These are phyloP conservation scores for Ernsta delagoae DNA, from an alignment of 2,888 invertebrate species.

Conservation along the genomic window DNA sequence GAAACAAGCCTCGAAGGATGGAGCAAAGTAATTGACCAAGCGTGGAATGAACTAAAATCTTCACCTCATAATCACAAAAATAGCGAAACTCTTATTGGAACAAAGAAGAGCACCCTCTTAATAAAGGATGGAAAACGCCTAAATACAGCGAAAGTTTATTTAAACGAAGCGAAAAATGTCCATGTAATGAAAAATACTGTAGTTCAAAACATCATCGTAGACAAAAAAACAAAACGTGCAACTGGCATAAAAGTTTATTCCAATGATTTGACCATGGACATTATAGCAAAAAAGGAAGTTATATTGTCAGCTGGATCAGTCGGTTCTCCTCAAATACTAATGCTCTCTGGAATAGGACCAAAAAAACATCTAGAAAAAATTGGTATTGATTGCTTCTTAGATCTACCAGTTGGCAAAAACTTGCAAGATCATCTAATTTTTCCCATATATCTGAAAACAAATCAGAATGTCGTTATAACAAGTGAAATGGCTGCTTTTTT, in stretches of 20 bases:
- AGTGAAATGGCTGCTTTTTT: conserved; percentile 52
- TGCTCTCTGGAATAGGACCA: conserved; percentile 82
- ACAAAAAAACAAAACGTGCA: conserved; percentile 65
- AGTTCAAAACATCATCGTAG: conserved; percentile 78
- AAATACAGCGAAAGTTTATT: conserved; percentile 79
- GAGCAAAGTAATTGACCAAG: conserved; percentile 54
- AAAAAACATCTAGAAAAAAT: conserved; percentile 52
- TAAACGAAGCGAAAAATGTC: conserved; percentile 59
- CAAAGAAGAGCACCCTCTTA: conserved; percentile 73
- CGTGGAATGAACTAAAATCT: conserved; percentile 71
- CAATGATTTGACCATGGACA: conserved; percentile 55
- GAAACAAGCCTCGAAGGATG: conserved; percentile 44
- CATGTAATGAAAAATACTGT: conserved; percentile 75
- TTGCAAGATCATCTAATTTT: conserved; percentile 79
- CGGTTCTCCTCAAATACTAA: conserved; percentile 77
- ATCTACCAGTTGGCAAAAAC: conserved; percentile 77
- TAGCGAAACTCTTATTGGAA: conserved; percentile 67
- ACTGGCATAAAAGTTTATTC: conserved; percentile 65
- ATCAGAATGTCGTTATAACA: conserved; percentile 43
- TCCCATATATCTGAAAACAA: conserved; percentile 54
- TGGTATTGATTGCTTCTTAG: conserved; percentile 60
- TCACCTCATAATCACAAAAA: conserved; percentile 45
- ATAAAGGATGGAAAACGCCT: conserved; percentile 72
- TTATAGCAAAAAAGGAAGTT: conserved; percentile 71
- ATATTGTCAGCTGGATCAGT: conserved; percentile 79